Evolutionary conservation across 2,113 vertebrate genomes (phyloP).

Genomic region (Trinectes maculatus): DNA sequence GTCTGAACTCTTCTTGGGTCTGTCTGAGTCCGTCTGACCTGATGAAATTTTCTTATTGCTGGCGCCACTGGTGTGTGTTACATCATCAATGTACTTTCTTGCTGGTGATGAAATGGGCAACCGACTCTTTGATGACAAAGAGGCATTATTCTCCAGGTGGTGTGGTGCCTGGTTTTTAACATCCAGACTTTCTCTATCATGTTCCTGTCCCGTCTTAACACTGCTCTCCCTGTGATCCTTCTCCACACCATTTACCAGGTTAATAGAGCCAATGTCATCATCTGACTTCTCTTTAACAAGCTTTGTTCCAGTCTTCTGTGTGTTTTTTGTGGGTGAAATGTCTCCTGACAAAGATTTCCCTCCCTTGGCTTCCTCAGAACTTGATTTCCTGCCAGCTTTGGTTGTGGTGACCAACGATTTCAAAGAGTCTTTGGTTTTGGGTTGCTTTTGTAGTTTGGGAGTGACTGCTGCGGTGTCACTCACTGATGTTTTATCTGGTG

Average conservation of each 20-base stretch:
- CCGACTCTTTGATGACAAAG: slow-evolving; percentile 53
- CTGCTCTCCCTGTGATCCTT: slow-evolving; percentile 30
- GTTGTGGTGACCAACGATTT: slow-evolving; percentile 32
- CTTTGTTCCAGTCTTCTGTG: slow-evolving; percentile 26
- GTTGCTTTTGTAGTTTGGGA: slow-evolving; percentile 55
- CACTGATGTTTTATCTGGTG: slow-evolving; percentile 49
- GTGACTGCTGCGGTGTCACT: slow-evolving; percentile 9
- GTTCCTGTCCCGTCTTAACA: background rate
- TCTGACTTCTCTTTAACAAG: slow-evolving; percentile 32
- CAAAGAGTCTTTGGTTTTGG: slow-evolving; percentile 51
- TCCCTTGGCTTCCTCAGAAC: slow-evolving; percentile 54
- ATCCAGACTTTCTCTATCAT: slow-evolving; percentile 30
- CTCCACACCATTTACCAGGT: slow-evolving; percentile 45
- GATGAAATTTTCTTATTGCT: slow-evolving; percentile 34
- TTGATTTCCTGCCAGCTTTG: slow-evolving; percentile 46
- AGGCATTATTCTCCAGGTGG: slow-evolving; percentile 38
- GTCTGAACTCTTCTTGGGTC: slow-evolving; percentile 31
- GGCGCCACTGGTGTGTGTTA: slow-evolving; percentile 23
- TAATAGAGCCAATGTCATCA: slow-evolving; percentile 30
- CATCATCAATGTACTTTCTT: slow-evolving; percentile 48
- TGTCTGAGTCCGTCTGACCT: slow-evolving; percentile 40
- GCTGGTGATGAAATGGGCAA: slow-evolving; percentile 60
- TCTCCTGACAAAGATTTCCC: slow-evolving; percentile 29
- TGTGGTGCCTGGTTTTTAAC: slow-evolving; percentile 40
- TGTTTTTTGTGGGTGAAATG: slow-evolving; percentile 53